A percentile compares a stretch with the other conserved stretches of the same genome.
Conservation (phyloP, 2,888 invertebrate species). For the Drosophila vallismaia region DNA sequence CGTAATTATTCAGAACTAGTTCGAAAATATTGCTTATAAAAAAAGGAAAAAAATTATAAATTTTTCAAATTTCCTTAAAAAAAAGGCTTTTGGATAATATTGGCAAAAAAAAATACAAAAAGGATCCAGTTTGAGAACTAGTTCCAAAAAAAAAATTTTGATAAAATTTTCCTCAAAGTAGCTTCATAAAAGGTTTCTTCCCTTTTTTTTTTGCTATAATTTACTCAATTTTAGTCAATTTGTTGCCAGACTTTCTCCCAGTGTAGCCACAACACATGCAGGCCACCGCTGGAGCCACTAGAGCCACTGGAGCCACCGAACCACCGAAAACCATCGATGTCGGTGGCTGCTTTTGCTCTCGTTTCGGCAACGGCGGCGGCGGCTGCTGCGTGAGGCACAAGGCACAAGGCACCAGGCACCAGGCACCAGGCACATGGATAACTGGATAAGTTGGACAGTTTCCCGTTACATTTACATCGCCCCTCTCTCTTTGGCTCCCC, state of each 20-base stretch:
- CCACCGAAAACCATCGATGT: slow-evolving; percentile 32
- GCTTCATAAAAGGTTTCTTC: no score
- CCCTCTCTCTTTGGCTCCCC: slow-evolving; percentile 10
- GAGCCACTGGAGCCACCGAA: slow-evolving; percentile 9
- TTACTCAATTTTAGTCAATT: no score
- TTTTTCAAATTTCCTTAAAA: no score
- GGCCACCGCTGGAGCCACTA: not conserved
- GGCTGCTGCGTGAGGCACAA: slow-evolving; percentile 62
- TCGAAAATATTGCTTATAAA: no score
- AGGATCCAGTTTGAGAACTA: no score
- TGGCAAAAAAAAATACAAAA: no score
- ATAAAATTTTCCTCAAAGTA: no score
- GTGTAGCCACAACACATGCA: not conserved
- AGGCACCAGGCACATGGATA: slow-evolving; percentile 57
- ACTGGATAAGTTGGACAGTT: slow-evolving; percentile 46
- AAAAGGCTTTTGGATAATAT: no score
- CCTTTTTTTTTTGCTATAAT: no score
- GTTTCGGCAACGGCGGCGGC: slow-evolving; percentile 48
- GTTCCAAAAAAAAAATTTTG: no score
- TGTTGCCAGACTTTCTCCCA: not conserved
- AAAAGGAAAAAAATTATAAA: no score
- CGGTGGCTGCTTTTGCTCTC: slow-evolving; percentile 68
- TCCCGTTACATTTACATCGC: slow-evolving; percentile 27
- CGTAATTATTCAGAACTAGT: no score
- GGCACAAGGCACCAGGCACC: slow-evolving; percentile 41